Percentiles rank a stretch among this genome's conserved stretches.
These are phyloP conservation scores for Cotesia chilonis DNA, from an alignment of 1,140 invertebrate species.

Conservation along the genomic window DNA sequence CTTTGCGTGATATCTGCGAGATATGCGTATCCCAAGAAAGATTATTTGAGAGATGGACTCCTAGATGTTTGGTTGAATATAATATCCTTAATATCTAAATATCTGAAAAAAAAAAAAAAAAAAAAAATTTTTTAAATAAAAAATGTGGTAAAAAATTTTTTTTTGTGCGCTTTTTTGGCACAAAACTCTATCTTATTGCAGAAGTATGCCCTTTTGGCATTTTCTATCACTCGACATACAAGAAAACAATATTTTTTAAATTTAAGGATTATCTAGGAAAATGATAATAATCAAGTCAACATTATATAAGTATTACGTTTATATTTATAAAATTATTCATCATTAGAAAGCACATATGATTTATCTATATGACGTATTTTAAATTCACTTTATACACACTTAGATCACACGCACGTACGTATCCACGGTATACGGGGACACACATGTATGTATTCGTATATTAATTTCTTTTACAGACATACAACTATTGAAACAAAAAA, in stretches of 20 bases:
- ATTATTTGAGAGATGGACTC: too few relatives aligned
- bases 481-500: conserved; percentile 34
- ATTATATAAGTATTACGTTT: conserved; percentile 58
- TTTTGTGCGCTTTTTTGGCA: too few relatives aligned
- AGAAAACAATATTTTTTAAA: conserved; percentile 3
- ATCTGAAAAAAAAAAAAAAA: too few relatives aligned
- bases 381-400: conserved; percentile 43
- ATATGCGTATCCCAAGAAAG: too few relatives aligned
- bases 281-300: conserved; percentile 42
- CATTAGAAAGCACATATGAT: conserved; percentile 63
- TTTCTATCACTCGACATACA: background rate
- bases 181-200: too few relatives aligned
- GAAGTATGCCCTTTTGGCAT: too few relatives aligned
- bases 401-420: conserved; percentile 32
- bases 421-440: conserved; percentile 37
- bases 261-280: background rate
- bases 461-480: conserved; percentile 36
- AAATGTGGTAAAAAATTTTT: too few relatives aligned
- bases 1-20: too few relatives aligned
- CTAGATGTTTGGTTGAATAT: too few relatives aligned
- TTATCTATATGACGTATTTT: conserved; percentile 60
- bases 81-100: too few relatives aligned
- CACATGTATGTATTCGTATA: conserved; percentile 34
- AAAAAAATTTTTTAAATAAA: too few relatives aligned
- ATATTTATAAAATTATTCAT: conserved; percentile 64